phyloP scores from a whole-genome alignment of 2,113 vertebrate species.

The Ophthalmolycus amberensis region DNA sequence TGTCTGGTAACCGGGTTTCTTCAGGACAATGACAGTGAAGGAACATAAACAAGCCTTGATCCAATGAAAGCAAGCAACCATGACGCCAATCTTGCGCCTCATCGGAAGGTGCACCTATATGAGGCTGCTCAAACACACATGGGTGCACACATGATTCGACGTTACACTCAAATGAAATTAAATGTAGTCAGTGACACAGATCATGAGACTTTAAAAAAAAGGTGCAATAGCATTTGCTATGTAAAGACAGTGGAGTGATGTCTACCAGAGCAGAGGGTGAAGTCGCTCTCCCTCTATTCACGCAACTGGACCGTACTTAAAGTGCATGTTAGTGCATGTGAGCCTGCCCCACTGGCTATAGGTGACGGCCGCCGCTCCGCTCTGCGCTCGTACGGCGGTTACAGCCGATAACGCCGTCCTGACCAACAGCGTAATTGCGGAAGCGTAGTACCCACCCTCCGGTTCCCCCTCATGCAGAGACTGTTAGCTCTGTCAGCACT shows the following conservation, averaged over 20 bases:
- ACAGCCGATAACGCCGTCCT: too few species aligned
- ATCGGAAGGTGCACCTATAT: conserved; percentile 11
- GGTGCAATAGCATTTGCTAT: not conserved
- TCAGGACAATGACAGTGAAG: conserved; percentile 28
- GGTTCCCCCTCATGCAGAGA: too few species aligned
- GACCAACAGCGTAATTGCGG: too few species aligned
- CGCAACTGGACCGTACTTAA: not conserved
- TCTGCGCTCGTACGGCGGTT: too few species aligned
- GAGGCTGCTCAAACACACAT: conserved; percentile 22
- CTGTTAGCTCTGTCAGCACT: too few species aligned
- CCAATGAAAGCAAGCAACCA: conserved; percentile 37
- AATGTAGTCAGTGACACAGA: not conserved
- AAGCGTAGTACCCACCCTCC: not conserved
- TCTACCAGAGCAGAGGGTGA: not conserved
- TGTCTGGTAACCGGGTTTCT: conserved; percentile 7
- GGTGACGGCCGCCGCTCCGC: too few species aligned
- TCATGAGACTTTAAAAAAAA: not conserved
- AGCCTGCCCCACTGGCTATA: not conserved
- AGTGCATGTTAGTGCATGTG: not conserved
- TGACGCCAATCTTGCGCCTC: conserved; percentile 47
- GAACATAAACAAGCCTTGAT: conserved; percentile 46
- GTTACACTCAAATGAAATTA: conserved; percentile 12
- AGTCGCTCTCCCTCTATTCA: not conserved
- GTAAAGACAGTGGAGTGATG: not conserved
- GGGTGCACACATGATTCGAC: not conserved